Percentiles rank a stretch among this genome's conserved stretches.
Conservation (phyloP, 2,888 invertebrate species). For the Glyphotaelius pellucidus region DNA sequence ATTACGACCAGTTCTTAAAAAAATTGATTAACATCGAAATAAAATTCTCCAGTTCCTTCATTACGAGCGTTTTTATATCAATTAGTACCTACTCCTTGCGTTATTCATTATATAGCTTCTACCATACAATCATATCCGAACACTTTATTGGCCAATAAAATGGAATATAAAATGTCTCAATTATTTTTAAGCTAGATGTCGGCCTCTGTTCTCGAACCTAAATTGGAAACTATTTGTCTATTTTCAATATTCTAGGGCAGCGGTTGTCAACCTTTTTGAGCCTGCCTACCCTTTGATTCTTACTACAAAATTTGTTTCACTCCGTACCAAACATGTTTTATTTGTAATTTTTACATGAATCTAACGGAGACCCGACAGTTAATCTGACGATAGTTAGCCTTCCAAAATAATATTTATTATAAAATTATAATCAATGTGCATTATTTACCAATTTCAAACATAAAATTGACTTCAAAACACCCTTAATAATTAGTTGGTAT, state of each 20-base stretch:
- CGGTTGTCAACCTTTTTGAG: no score
- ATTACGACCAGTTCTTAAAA: slow-evolving; percentile 6
- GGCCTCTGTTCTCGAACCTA: not conserved
- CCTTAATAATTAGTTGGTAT: no score
- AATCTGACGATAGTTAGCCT: no score
- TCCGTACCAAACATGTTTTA: no score
- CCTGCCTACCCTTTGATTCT: no score
- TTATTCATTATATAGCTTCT: not conserved
- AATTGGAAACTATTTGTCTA: not conserved
- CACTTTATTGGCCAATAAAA: not conserved
- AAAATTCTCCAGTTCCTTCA: not conserved
- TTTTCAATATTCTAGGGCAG: not conserved
- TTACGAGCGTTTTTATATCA: not conserved
- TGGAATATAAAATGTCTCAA: not conserved
- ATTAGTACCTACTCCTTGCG: not conserved
- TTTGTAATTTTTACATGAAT: no score
- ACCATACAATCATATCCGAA: not conserved
- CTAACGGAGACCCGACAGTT: no score
- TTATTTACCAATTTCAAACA: no score
- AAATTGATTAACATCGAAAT: slow-evolving; percentile 41
- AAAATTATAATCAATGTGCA: no score
- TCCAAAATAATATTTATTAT: no score
- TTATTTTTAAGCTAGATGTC: not conserved
- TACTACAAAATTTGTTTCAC: no score
- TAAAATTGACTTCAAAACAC: no score